Evolutionary conservation across 2,888 invertebrate species (phyloP).

Genomic region (Hetaerina titia): DNA sequence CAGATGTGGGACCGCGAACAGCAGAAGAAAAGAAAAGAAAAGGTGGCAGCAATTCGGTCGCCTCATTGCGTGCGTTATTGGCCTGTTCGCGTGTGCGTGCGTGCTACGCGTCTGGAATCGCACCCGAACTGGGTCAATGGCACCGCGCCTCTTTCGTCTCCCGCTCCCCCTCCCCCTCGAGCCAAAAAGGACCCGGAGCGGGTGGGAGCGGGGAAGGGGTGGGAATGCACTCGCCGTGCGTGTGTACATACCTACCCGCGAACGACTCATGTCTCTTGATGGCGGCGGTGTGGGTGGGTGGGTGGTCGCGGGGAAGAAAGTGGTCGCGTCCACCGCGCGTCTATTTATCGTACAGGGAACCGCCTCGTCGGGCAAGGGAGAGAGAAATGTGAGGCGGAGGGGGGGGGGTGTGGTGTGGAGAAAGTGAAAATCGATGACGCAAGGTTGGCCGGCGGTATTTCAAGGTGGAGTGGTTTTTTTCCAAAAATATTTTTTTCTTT

Average conservation of each 20-base stretch:
- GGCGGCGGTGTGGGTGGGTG: background rate
- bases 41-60: background rate
- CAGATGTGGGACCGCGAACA: too few relatives aligned
- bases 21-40: too few relatives aligned
- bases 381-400: background rate
- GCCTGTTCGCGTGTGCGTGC: background rate
- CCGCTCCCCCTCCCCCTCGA: background rate
- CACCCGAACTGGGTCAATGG: constrained; percentile 51
- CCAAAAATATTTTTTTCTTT: background rate
- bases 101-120: background rate
- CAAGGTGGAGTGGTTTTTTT: background rate
- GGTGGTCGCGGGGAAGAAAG: constrained; percentile 26
- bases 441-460: constrained; percentile 47
- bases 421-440: constrained; percentile 62
- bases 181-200: background rate
- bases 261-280: background rate
- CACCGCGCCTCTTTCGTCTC: background rate
- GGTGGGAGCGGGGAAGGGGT: background rate
- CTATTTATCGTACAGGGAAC: background rate
- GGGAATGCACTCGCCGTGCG: background rate
- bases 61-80: background rate
- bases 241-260: background rate
- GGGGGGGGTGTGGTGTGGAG: background rate
- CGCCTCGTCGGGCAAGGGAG: background rate
- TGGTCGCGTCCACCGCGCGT: background rate